Conservation (phyloP, 2,797 vertebrate species). For the Premnoplex brunnescens region DNA sequence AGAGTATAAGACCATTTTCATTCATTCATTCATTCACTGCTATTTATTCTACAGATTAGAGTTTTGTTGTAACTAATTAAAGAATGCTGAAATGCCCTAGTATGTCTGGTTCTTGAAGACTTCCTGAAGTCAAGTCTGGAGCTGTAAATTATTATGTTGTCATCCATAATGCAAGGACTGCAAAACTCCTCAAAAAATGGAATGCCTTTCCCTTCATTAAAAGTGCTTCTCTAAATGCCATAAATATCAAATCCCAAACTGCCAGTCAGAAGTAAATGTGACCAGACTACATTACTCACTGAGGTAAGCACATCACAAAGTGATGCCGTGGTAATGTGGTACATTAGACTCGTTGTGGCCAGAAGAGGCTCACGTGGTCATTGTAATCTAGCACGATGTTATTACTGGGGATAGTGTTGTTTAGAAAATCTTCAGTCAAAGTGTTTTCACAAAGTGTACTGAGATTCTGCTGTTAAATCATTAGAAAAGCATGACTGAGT, state of each 20-base stretch:
- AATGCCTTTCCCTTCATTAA: background rate
- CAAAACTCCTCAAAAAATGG: background rate
- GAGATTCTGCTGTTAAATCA: slow-evolving; percentile 2
- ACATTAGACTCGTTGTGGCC: background rate
- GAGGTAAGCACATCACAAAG: background rate
- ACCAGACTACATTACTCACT: background rate
- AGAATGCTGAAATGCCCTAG: background rate
- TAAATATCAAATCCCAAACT: background rate
- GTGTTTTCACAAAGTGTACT: background rate
- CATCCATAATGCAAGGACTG: background rate
- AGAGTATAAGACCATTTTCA: background rate
- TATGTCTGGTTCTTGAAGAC: background rate
- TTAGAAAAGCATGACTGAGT: slow-evolving; percentile 5
- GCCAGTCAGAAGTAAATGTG: background rate
- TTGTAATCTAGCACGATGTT: background rate
- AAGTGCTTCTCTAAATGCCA: background rate
- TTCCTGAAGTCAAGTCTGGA: background rate
- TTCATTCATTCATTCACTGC: background rate
- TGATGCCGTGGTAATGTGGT: background rate
- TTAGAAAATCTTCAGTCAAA: background rate
- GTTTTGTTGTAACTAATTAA: background rate
- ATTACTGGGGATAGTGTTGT: background rate
- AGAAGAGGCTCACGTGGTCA: background rate
- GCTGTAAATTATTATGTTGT: background rate
- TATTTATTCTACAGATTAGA: background rate